Evolutionary conservation across 2,797 vertebrate genomes (phyloP).

Genomic region (Chelon labrosus): DNA sequence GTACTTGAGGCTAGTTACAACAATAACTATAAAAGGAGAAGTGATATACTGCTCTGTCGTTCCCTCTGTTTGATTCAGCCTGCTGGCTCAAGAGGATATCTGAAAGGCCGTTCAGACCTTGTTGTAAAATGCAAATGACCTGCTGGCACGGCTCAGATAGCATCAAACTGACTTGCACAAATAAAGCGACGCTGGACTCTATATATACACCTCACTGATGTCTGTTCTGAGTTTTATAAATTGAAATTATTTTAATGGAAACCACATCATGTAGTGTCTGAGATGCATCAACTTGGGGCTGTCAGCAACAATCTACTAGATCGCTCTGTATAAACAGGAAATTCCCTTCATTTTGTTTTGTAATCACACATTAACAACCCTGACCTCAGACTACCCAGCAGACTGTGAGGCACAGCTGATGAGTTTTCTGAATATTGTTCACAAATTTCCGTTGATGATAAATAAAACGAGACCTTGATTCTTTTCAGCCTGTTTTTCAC

Average conservation of each 20-base stretch:
- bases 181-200: conserved; percentile 8
- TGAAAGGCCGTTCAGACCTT: conserved; percentile 12
- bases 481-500: background rate
- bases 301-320: background rate
- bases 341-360: conserved; percentile 41
- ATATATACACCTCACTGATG: background rate
- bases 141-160: conserved; percentile 13
- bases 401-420: background rate
- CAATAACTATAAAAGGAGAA: conserved; percentile 70
- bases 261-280: background rate
- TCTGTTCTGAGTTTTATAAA: background rate
- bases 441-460: background rate
- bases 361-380: conserved; percentile 11
- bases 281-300: background rate
- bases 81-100: background rate
- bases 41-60: conserved; percentile 3
- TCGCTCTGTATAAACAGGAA: conserved; percentile 59
- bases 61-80: background rate
- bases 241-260: conserved; percentile 1
- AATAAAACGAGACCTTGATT: background rate
- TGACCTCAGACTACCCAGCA: conserved; percentile 10
- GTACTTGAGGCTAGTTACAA: conserved; percentile 28
- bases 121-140: conserved; percentile 68
- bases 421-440: background rate
- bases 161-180: background rate